phyloP scores from a whole-genome alignment of 2,113 vertebrate genomes.

The Myotis lucifugus region DNA sequence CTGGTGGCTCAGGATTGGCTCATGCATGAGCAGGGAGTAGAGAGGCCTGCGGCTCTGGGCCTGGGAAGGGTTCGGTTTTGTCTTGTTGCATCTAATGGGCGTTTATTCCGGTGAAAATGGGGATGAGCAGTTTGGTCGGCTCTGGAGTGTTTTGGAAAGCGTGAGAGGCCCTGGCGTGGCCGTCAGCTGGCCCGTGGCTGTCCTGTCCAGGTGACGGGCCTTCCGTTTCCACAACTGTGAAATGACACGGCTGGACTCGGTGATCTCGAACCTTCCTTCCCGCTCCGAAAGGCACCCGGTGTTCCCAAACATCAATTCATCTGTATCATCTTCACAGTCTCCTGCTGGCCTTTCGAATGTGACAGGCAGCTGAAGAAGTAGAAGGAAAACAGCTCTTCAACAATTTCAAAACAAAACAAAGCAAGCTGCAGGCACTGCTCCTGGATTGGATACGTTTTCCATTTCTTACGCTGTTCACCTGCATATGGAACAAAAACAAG shows the following conservation, averaged over 20 bases:
- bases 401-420: constrained; percentile 69
- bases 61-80: background rate
- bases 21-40: rapidly evolving
- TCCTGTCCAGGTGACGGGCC: background rate
- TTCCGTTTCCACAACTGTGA: background rate
- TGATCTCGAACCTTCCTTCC: background rate
- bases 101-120: background rate
- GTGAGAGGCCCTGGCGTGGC: too few species aligned
- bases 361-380: constrained; percentile 57
- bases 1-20: background rate
- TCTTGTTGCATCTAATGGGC: background rate
- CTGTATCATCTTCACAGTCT: constrained; percentile 29
- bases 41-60: background rate
- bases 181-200: background rate
- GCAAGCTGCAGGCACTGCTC: background rate
- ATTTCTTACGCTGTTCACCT: constrained; percentile 65
- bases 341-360: background rate
- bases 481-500: constrained; percentile 55
- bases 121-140: too few species aligned
- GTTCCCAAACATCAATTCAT: constrained; percentile 41
- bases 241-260: background rate
- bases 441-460: background rate
- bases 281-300: background rate
- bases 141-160: background rate
- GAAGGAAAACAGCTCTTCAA: constrained; percentile 62